phyloP scores from a whole-genome alignment of 1,140 invertebrate genomes.

The Mamestra configurata region DNA sequence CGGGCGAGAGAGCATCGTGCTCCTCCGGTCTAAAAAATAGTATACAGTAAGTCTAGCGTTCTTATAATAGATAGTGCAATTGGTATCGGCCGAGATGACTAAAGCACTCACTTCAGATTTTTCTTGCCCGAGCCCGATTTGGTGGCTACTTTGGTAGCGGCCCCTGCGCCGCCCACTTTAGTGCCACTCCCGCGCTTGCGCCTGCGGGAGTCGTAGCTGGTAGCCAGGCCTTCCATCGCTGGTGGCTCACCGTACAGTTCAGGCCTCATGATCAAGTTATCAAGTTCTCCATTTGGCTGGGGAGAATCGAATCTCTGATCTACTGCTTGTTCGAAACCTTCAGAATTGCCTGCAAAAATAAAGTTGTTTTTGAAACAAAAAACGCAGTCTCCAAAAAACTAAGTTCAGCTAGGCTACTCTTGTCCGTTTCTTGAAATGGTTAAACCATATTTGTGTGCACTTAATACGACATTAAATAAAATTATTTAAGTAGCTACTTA shows the following conservation, averaged over 20 bases:
- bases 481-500: background rate
- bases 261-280: constrained; percentile 86
- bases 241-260: constrained; percentile 86
- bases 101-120: constrained; percentile 78
- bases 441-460: background rate
- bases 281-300: constrained; percentile 79
- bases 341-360: constrained; percentile 75
- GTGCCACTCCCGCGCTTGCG: constrained; percentile 82
- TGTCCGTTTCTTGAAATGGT: background rate
- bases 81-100: constrained; percentile 4
- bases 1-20: constrained; percentile 67
- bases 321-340: constrained; percentile 79
- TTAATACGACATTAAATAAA: background rate
- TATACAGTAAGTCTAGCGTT: constrained; percentile 11
- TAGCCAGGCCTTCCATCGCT: constrained; percentile 79
- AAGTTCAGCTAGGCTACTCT: background rate
- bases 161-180: constrained; percentile 82
- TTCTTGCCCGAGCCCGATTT: constrained; percentile 83
- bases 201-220: constrained; percentile 75
- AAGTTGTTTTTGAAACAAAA: background rate
- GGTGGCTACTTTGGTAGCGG: constrained; percentile 83
- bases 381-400: too few relatives aligned
- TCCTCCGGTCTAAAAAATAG: constrained; percentile 68
- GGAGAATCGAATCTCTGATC: constrained; percentile 78
- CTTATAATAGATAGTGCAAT: constrained; percentile 29